Conservation (phyloP, 1,140 invertebrate genomes). For the Leptoteleia sp. region DNA sequence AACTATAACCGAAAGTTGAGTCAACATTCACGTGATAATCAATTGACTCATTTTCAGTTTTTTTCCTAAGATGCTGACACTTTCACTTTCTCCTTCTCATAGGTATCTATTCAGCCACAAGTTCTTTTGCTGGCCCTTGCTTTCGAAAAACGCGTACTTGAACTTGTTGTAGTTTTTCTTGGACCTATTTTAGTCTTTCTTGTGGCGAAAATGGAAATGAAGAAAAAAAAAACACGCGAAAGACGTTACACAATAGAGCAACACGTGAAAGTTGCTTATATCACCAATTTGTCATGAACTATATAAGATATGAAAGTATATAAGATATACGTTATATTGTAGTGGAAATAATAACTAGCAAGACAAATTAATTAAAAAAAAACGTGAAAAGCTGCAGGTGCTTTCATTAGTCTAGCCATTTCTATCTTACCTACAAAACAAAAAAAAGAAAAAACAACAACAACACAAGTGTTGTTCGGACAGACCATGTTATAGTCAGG, state of each 20-base stretch:
- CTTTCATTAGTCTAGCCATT: too few species aligned
- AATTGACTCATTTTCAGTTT: constrained; percentile 3
- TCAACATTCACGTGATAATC: constrained; percentile 26
- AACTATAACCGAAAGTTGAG: constrained; percentile 35
- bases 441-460: too few species aligned
- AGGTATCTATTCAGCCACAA: constrained; percentile 5
- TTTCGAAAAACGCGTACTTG: constrained; percentile 11
- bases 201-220: constrained; percentile 5
- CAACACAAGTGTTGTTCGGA: too few species aligned
- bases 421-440: too few species aligned
- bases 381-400: too few species aligned
- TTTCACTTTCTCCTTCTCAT: constrained; percentile 21
- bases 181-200: constrained; percentile 10
- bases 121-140: constrained; percentile 13
- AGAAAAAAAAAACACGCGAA: constrained; percentile 2
- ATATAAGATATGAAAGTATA: constrained; percentile 25
- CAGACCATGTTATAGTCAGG: too few species aligned
- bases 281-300: constrained; percentile 17
- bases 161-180: constrained; percentile 15
- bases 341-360: constrained; percentile 18
- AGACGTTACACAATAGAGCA: constrained; percentile 12
- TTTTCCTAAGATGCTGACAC: constrained; percentile 31
- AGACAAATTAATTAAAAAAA: constrained; percentile 4
- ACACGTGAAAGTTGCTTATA: constrained; percentile 21
- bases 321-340: constrained; percentile 21